Percentiles rank a stretch among this genome's conserved stretches.
Evolutionary conservation across 2,113 vertebrate genomes (phyloP).

Genomic region (Bufo bufo): DNA sequence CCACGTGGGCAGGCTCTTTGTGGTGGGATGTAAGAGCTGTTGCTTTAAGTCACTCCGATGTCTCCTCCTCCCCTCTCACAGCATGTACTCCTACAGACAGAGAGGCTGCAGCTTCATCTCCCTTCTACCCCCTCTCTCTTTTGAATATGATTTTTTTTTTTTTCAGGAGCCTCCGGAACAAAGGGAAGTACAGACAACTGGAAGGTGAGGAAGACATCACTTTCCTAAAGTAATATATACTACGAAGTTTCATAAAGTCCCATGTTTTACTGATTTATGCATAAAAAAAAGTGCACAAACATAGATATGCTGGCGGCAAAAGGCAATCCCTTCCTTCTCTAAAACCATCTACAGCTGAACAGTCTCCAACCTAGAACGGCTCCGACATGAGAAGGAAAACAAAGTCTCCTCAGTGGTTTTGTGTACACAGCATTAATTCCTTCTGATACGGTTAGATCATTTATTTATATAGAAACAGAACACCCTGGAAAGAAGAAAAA

Average conservation of each 20-base stretch:
- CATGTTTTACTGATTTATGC: too few species aligned
- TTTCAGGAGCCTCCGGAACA: neutral
- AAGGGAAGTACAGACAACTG: neutral
- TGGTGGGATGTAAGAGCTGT: too few species aligned
- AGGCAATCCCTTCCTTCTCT: neutral
- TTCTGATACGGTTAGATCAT: constrained; percentile 37
- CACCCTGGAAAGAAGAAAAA: constrained; percentile 18
- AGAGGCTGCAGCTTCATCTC: neutral
- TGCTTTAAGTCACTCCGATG: neutral
- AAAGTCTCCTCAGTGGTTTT: neutral
- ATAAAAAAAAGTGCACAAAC: too few species aligned
- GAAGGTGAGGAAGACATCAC: neutral
- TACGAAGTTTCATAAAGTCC: neutral
- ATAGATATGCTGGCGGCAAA: neutral
- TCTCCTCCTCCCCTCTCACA: neutral
- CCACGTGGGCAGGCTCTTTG: too few species aligned
- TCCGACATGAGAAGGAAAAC: neutral
- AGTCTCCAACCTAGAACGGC: neutral
- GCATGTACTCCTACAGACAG: neutral
- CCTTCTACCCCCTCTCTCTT: neutral
- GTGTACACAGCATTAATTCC: constrained; percentile 16
- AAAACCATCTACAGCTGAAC: neutral
- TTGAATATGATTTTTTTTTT: neutral
- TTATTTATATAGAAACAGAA: constrained; percentile 54
- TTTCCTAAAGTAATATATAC: neutral